Conservation (phyloP, 2,797 vertebrate species). For the Luscinia megarhynchos region DNA sequence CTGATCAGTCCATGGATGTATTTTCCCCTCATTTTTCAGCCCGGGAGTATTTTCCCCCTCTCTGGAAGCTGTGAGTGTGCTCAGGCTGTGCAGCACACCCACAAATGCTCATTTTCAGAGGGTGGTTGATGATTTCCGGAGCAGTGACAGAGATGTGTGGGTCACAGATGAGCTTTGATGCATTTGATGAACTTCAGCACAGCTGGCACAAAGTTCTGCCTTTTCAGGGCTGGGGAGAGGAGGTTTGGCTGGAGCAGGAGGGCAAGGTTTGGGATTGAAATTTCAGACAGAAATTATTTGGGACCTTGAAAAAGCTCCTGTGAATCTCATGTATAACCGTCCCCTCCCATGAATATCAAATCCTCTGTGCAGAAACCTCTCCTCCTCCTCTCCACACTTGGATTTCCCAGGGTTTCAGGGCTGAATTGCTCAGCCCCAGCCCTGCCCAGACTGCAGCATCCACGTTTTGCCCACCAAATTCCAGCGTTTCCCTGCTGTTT, state of each 20-base stretch:
- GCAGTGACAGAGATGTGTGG: background rate
- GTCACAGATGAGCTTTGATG: background rate
- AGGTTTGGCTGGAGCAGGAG: background rate
- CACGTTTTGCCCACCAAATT: background rate
- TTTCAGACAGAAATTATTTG: background rate
- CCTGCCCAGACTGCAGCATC: background rate
- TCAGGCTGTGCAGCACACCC: background rate
- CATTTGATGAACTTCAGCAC: background rate
- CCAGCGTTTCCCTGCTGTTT: background rate
- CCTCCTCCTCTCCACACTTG: background rate
- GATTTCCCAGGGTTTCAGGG: background rate
- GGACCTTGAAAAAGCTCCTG: background rate
- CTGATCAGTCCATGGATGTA: fast-evolving
- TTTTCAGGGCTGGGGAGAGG: background rate
- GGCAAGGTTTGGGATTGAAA: background rate
- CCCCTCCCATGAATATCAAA: background rate
- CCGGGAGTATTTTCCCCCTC: background rate
- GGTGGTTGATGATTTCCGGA: background rate
- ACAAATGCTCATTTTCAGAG: background rate
- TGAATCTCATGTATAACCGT: background rate
- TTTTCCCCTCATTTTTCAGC: background rate
- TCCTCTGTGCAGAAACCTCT: background rate
- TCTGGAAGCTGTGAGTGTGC: fast-evolving
- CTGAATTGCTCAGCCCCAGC: background rate
- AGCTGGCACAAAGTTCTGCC: background rate